phyloP scores from a whole-genome alignment of 1,140 invertebrate genomes.

The Apolygus lucorum region DNA sequence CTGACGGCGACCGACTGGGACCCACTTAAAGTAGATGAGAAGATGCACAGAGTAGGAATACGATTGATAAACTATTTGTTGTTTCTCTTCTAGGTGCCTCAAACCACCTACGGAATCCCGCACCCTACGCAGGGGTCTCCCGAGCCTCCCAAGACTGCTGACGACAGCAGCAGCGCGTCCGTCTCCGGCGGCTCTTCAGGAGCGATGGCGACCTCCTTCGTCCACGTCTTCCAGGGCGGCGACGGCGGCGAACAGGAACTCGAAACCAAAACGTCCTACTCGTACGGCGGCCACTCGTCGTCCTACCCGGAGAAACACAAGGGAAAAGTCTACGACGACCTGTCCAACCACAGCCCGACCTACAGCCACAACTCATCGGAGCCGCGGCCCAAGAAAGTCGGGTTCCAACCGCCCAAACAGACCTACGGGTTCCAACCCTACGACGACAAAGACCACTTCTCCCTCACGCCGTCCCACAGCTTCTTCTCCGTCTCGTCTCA shows the following conservation, averaged over 20 bases:
- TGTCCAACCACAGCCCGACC: background rate
- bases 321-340: background rate
- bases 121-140: conserved; percentile 15
- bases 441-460: conserved; percentile 12
- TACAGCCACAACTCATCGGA: background rate
- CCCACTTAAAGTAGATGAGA: too few relatives aligned
- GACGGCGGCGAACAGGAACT: background rate
- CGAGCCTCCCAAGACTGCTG: conserved; percentile 11
- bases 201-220: background rate
- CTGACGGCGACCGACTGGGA: too few relatives aligned
- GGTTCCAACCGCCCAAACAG: conserved; percentile 14
- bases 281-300: background rate
- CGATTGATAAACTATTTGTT: too few relatives aligned
- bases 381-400: background rate
- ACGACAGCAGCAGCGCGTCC: background rate
- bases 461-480: background rate
- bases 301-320: conserved; percentile 4
- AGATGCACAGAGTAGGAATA: too few relatives aligned
- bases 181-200: background rate
- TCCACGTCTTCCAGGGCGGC: conserved; percentile 8
- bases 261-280: conserved; percentile 17
- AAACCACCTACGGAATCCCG: conserved; percentile 18
- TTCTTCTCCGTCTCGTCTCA: background rate
- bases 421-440: conserved; percentile 17
- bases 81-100: background rate